These are phyloP conservation scores for Heteractis magnifica DNA, from an alignment of 92 coral and sea anemone genomes.

Conservation along the genomic window DNA sequence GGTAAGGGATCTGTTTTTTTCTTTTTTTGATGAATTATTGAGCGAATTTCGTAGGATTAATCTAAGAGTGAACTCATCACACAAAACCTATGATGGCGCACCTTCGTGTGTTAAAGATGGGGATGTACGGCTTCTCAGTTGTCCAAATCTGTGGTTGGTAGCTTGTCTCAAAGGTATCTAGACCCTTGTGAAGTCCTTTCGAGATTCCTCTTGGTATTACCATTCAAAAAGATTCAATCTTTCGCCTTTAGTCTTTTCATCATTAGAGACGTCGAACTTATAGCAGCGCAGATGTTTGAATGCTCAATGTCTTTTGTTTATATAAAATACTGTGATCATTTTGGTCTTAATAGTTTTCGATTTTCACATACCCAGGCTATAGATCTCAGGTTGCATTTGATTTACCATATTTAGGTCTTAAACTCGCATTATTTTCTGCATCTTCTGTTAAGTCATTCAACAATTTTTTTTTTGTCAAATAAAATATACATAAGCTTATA, in stretches of 20 bases:
- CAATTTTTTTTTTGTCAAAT: not conserved
- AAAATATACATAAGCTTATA: not conserved
- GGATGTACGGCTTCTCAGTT: not conserved
- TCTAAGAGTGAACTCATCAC: constrained; percentile 14
- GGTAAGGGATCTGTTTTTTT: constrained; percentile 6
- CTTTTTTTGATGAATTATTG: not conserved
- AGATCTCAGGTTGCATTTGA: not conserved
- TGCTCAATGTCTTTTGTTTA: constrained; percentile 11
- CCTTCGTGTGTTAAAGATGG: not conserved
- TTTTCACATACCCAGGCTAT: not conserved
- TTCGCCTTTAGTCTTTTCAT: not conserved
- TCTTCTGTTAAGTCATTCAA: too few relatives aligned
- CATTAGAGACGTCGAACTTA: not conserved
- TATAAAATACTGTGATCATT: not conserved
- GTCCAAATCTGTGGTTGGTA: not conserved
- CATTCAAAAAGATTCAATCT: not conserved
- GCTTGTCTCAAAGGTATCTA: not conserved
- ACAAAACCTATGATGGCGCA: constrained; percentile 18
- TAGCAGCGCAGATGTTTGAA: not conserved
- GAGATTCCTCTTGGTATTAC: not conserved
- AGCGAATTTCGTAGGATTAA: not conserved
- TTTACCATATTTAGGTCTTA: not conserved
- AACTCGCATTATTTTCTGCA: too few relatives aligned
- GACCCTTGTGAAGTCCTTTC: not conserved
- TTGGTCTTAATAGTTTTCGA: not conserved